Conservation (phyloP, 2,797 vertebrate genomes). For the Sebastes jordani region DNA sequence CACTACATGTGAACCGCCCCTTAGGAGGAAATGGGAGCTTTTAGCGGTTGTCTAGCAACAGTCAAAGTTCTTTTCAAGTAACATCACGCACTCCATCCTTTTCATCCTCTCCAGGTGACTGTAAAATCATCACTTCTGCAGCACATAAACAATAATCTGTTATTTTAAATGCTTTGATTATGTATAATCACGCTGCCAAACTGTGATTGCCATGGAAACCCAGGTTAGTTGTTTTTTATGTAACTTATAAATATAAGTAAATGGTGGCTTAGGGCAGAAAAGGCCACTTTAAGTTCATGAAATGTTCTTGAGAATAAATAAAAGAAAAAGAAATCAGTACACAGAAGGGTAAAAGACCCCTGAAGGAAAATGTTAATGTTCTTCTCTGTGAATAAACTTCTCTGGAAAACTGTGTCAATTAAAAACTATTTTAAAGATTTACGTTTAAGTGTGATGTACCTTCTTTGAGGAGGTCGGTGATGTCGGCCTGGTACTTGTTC, state of each 20-base stretch:
- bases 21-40: not conserved
- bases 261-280: not conserved
- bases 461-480: slow-evolving; percentile 94
- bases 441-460: slow-evolving; percentile 75
- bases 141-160: slow-evolving; percentile 9
- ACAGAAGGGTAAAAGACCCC: slow-evolving; percentile 5
- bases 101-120: not conserved
- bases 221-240: not conserved
- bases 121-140: slow-evolving; percentile 8
- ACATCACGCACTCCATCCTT: not conserved
- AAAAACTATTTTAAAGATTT: slow-evolving; percentile 7
- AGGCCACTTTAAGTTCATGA: slow-evolving; percentile 9
- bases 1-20: no score
- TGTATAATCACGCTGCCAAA: slow-evolving; percentile 6
- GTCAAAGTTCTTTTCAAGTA: not conserved
- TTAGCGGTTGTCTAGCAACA: not conserved
- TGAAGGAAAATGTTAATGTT: slow-evolving; percentile 4
- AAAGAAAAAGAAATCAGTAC: not conserved
- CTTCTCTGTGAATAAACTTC: not conserved
- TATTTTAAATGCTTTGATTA: slow-evolving; percentile 23
- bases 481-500: slow-evolving; percentile 97
- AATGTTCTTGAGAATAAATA: slow-evolving; percentile 4
- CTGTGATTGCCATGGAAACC: slow-evolving; percentile 29
- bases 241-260: slow-evolving; percentile 2
- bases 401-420: slow-evolving; percentile 7